A percentile compares a stretch with the other conserved stretches of the same genome.
Evolutionary conservation across 2,113 vertebrate species (phyloP).

Genomic region (Nicator chloris): DNA sequence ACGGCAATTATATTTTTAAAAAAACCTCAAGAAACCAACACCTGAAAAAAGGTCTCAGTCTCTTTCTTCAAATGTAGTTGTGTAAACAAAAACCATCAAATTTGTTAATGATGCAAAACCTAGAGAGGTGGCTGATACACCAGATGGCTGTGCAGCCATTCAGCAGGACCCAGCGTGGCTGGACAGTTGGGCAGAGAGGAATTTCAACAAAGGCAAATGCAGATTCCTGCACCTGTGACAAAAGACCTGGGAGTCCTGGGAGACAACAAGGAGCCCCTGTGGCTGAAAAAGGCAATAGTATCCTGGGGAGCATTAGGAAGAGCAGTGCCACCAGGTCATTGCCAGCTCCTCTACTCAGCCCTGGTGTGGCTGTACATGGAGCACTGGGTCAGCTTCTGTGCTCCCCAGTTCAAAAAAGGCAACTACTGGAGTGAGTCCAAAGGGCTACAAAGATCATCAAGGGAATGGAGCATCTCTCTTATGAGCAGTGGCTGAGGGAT

Average conservation of each 20-base stretch:
- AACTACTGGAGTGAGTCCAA: too few relatives aligned
- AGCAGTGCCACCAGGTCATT: neutral
- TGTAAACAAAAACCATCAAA: neutral
- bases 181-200: neutral
- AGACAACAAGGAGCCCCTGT: neutral
- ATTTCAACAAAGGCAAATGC: neutral
- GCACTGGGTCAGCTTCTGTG: rapidly evolving
- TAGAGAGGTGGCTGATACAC: neutral
- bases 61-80: neutral
- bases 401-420: neutral
- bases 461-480: neutral
- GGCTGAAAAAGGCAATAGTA: too few relatives aligned
- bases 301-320: neutral
- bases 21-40: neutral
- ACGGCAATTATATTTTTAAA: neutral
- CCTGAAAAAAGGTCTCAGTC: neutral
- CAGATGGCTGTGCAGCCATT: neutral
- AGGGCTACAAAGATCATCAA: neutral
- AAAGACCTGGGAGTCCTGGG: neutral
- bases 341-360: neutral
- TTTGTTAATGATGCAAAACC: neutral
- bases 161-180: neutral
- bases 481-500: neutral
- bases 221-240: neutral
- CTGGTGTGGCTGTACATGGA: too few relatives aligned